Percentiles rank a stretch among this genome's conserved stretches.
Evolutionary conservation across 2,113 vertebrate genomes (phyloP).

Genomic region (Cygnus atratus): DNA sequence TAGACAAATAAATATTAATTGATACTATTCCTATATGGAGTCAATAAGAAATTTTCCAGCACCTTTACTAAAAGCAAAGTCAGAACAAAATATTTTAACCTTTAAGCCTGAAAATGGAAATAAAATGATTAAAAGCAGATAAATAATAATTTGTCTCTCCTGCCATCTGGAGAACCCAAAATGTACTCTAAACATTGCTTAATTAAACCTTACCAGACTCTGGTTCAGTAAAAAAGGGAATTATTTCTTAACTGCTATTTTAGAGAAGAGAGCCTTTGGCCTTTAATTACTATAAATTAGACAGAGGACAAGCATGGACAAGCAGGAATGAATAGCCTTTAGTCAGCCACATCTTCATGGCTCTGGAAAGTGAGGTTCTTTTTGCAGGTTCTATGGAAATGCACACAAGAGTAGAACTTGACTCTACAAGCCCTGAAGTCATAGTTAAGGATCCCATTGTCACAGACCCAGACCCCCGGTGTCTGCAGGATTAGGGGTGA

Average conservation of each 20-base stretch:
- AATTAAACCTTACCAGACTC: not conserved
- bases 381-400: not conserved
- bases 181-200: slow-evolving; percentile 15
- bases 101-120: slow-evolving; percentile 30
- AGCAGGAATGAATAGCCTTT: slow-evolving; percentile 38
- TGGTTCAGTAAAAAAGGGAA: not conserved
- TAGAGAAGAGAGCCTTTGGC: slow-evolving; percentile 1
- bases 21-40: not conserved
- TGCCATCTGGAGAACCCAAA: slow-evolving; percentile 7
- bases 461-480: not conserved
- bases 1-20: slow-evolving; percentile 35
- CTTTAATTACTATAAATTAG: slow-evolving; percentile 45
- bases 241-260: slow-evolving; percentile 41
- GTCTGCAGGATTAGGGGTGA: not conserved
- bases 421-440: slow-evolving; percentile 42
- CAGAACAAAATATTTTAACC: not conserved
- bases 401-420: not conserved
- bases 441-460: slow-evolving; percentile 19
- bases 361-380: not conserved
- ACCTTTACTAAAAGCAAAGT: slow-evolving; percentile 10
- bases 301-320: not conserved
- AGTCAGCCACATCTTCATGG: not conserved
- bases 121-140: slow-evolving; percentile 29
- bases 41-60: slow-evolving; percentile 15
- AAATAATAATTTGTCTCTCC: slow-evolving; percentile 56